Percentiles rank a stretch among this genome's conserved stretches.
These are phyloP conservation scores for Thinocorus orbignyianus DNA, from an alignment of 2,113 vertebrate genomes.

Conservation along the genomic window DNA sequence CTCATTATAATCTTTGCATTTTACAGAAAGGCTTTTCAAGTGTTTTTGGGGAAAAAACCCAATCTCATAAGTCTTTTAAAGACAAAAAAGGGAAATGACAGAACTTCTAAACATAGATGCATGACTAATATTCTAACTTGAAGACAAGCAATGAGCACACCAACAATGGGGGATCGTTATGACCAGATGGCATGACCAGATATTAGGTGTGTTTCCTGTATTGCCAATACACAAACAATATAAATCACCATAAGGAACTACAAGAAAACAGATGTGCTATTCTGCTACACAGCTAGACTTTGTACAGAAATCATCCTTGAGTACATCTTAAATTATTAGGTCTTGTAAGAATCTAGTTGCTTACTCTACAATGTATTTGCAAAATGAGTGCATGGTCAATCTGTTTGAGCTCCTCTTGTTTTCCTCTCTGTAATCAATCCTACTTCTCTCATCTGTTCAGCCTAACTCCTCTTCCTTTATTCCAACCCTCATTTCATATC, in stretches of 20 bases:
- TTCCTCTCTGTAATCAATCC: background rate
- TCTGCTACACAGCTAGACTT: background rate
- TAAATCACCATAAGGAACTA: background rate
- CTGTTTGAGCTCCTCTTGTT: background rate
- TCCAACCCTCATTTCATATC: background rate
- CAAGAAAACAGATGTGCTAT: background rate
- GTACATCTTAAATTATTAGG: background rate
- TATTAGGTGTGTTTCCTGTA: background rate
- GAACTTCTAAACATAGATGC: background rate
- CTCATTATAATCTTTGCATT: background rate
- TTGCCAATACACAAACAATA: background rate
- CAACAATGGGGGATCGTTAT: background rate
- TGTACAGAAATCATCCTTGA: background rate
- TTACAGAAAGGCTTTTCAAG: background rate
- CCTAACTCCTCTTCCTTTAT: background rate
- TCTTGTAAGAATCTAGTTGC: background rate
- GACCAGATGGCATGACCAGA: background rate
- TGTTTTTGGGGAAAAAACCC: background rate
- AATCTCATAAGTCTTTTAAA: background rate
- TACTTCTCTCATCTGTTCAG: background rate
- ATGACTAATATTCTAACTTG: background rate
- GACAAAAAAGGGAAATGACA: background rate
- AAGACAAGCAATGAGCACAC: background rate
- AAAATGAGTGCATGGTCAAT: background rate
- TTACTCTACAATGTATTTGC: background rate